Base-by-base conservation (phyloP, 2,888 invertebrate genomes). In the Lissocephala sabroskyi region DNA sequence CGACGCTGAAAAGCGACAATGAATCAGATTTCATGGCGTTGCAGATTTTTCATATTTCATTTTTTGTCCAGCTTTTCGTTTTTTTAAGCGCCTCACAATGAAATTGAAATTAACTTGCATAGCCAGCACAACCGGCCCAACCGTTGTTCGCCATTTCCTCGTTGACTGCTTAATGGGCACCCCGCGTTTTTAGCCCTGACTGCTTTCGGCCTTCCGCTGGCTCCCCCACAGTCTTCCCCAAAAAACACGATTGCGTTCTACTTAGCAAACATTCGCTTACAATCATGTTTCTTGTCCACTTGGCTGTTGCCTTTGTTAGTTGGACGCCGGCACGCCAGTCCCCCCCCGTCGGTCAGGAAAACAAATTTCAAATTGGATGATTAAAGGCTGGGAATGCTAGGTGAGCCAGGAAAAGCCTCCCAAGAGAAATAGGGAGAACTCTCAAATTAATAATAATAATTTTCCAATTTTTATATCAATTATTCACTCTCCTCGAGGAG, bases 1-100 rank as follows among this genome's bases (percentile, higher is more conserved):
- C 40, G 26, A 13, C 10, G 11, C 26, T n/a, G 26, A 19, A 41
- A 45, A 41, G 41, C 70, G 71, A 74, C 79, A 79, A 65, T 73
- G 79, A 73, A 73, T 73, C 79, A 74, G 60, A 77, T 73, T 73
- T 79, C 75, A 78, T 74, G 67, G 59, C 67, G 61, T 66, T 79
- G 73, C 78, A 78, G 55, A 58, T 74, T 77, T 65, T 51, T 32
- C 43, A 3, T 10, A 32, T 29, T 35, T 51, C 57, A 44, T 26
- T 62, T 45, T 62, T 48, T 16, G 40, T 23, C 7, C 3, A 23
- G 7, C 23, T 5, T 23, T 23, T 23, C 7, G 23, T 23, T 46
- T 52, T 62, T 39, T 36, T 43, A 56, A 49, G n/a, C n/a, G n/a
- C n/a, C 50, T 61, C 62, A 62, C 67, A 62, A 71, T 70, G 63